A percentile compares a stretch with the other conserved stretches of the same genome.
These are phyloP conservation scores for Hycleus cichorii DNA, from an alignment of 1,140 invertebrate genomes.

Conservation along the genomic window DNA sequence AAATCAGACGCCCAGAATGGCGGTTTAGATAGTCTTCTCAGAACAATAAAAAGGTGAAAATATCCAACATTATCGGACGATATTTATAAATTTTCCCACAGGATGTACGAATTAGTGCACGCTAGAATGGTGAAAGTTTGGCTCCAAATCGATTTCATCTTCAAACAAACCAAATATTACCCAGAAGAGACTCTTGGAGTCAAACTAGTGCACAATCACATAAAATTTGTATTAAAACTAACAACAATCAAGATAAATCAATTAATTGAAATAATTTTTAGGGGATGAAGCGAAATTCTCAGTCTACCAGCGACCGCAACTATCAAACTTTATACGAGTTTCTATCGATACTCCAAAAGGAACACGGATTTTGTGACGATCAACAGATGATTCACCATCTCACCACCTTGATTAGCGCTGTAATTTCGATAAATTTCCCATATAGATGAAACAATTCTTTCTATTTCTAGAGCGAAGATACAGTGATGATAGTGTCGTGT, in stretches of 20 bases:
- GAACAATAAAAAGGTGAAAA: conserved; percentile 3
- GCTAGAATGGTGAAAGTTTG: conserved; percentile 17
- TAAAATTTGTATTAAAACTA: too few species aligned
- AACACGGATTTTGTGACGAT: neutral
- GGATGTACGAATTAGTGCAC: conserved; percentile 16
- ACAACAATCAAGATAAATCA: too few species aligned
- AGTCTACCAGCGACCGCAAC: conserved; percentile 2
- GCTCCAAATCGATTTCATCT: conserved; percentile 16
- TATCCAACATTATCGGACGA: neutral
- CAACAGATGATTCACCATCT: neutral
- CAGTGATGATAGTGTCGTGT: neutral
- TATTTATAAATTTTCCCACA: neutral
- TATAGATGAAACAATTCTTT: neutral
- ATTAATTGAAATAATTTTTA: too few species aligned
- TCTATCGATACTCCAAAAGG: neutral
- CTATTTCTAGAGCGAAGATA: conserved; percentile 10
- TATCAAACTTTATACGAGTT: neutral
- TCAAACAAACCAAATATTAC: conserved; percentile 6
- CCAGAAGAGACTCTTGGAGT: conserved; percentile 1
- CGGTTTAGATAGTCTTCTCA: conserved; percentile 7
- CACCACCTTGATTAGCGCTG: neutral
- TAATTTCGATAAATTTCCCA: neutral
- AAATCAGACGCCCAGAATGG: conserved; percentile 18
- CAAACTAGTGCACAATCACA: neutral
- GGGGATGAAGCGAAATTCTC: neutral